phyloP scores from a whole-genome alignment of 2,888 invertebrate genomes.

The Alviniconcha strummeri region DNA sequence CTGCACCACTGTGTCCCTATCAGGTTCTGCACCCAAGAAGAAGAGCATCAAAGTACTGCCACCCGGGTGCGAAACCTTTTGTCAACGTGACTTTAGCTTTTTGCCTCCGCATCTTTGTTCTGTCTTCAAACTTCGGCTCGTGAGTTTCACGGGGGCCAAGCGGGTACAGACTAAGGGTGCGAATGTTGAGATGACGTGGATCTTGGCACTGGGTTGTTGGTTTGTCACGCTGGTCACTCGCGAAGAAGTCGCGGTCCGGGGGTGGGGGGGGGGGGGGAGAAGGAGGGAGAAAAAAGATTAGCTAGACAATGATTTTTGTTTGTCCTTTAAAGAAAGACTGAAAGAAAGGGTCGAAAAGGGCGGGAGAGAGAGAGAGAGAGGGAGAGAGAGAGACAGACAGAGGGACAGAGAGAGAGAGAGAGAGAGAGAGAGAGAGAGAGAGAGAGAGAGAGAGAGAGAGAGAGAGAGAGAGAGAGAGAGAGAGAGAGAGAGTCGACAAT shows the following conservation, averaged over 20 bases:
- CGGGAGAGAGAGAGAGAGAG: conserved; percentile 23
- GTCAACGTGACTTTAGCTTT: no score
- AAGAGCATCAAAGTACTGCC: no score
- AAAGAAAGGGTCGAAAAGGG: not conserved
- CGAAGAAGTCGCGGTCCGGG: not conserved
- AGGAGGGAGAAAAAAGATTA: not conserved
- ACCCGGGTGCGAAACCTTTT: no score
- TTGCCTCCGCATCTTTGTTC: no score
- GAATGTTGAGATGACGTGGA: not conserved
- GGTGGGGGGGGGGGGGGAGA: not conserved
- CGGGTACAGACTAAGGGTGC: no score
- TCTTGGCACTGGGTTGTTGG: no score
- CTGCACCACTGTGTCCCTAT: no score
- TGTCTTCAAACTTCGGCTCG: no score
- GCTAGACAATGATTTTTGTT: no score
- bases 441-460: not conserved
- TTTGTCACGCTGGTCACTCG: no score
- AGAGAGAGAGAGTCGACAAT: not conserved
- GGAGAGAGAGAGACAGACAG: conserved; percentile 30
- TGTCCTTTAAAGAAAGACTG: not conserved
- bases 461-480: conserved; percentile 8
- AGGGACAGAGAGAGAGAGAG: conserved; percentile 23
- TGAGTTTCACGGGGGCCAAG: no score
- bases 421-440: conserved; percentile 12
- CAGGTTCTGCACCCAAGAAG: no score